These are phyloP conservation scores for Caenorhabditis sp. DNA, from an alignment of 2,888 invertebrate genomes.

Conservation along the genomic window DNA sequence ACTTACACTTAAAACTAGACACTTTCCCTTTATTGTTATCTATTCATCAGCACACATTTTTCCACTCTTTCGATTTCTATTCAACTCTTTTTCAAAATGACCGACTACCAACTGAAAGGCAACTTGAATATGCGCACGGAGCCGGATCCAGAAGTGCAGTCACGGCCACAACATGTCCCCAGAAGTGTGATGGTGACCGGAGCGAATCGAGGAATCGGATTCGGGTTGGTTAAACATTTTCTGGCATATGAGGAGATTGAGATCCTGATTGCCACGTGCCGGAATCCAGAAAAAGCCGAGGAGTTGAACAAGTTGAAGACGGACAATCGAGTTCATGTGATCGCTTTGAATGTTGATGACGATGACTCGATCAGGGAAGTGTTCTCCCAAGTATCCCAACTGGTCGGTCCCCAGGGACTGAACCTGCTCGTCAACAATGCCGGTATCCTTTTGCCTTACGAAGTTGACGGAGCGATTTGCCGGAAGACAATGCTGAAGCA, in stretches of 20 bases:
- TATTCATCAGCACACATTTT: not conserved
- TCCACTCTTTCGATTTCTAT: not conserved
- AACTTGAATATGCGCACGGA: constrained; percentile 34
- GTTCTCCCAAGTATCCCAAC: constrained; percentile 21
- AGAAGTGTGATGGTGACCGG: constrained; percentile 56
- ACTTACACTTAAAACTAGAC: constrained; percentile 1
- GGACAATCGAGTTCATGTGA: constrained; percentile 47
- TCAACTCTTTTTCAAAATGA: constrained; percentile 13
- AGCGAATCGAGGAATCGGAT: constrained; percentile 59
- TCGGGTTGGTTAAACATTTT: constrained; percentile 48
- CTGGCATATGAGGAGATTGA: constrained; percentile 42
- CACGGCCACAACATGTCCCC: constrained; percentile 29
- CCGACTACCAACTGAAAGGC: constrained; percentile 41
- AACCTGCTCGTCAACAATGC: constrained; percentile 62
- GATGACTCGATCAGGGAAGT: constrained; percentile 55
- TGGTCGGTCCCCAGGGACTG: constrained; percentile 49
- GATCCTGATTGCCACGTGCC: constrained; percentile 48
- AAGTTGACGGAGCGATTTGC: constrained; percentile 42
- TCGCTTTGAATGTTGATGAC: constrained; percentile 55
- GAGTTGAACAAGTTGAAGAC: constrained; percentile 27
- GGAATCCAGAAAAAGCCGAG: constrained; percentile 50
- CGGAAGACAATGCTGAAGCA: constrained; percentile 51
- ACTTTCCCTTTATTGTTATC: constrained; percentile 2
- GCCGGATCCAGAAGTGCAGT: constrained; percentile 41
- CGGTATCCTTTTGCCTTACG: constrained; percentile 55